Evolutionary conservation across 2,113 vertebrate species (phyloP).

Genomic region (Donacobius atricapilla): DNA sequence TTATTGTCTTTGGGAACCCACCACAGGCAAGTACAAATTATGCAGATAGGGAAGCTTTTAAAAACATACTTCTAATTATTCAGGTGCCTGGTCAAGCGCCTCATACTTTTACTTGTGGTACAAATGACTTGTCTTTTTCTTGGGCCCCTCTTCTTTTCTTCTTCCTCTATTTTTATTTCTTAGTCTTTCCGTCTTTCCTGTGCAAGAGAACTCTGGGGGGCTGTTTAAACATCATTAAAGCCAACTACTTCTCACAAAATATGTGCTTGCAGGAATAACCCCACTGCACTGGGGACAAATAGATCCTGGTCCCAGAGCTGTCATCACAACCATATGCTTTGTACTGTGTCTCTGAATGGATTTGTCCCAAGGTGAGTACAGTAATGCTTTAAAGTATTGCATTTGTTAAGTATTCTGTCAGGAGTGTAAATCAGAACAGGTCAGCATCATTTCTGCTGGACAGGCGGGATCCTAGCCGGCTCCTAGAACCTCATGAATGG

Average conservation of each 20-base stretch:
- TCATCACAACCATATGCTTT: conserved; percentile 61
- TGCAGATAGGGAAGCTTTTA: background rate
- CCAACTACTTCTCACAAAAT: background rate
- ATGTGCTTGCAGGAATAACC: background rate
- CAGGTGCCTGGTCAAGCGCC: background rate
- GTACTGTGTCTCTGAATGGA: conserved; percentile 40
- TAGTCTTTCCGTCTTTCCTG: background rate
- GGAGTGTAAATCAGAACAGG: conserved; percentile 56
- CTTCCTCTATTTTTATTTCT: background rate
- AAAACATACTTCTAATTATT: conserved; percentile 1
- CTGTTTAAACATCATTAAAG: conserved; percentile 22
- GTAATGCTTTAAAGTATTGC: conserved; percentile 68
- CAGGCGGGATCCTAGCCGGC: background rate
- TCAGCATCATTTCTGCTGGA: background rate
- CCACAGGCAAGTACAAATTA: background rate
- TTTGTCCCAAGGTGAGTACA: background rate
- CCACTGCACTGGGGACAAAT: conserved; percentile 41
- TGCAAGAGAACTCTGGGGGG: background rate
- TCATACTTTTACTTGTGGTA: background rate
- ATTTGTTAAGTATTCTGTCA: conserved; percentile 66
- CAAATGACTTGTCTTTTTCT: background rate
- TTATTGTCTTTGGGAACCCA: conserved; percentile 1
- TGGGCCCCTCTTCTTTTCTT: background rate
- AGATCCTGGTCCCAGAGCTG: conserved; percentile 50
- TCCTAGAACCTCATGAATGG: background rate